Percentiles rank a stretch among this genome's conserved stretches.
Conservation (phyloP, 2,113 vertebrate genomes). For the Furnarius figulus region DNA sequence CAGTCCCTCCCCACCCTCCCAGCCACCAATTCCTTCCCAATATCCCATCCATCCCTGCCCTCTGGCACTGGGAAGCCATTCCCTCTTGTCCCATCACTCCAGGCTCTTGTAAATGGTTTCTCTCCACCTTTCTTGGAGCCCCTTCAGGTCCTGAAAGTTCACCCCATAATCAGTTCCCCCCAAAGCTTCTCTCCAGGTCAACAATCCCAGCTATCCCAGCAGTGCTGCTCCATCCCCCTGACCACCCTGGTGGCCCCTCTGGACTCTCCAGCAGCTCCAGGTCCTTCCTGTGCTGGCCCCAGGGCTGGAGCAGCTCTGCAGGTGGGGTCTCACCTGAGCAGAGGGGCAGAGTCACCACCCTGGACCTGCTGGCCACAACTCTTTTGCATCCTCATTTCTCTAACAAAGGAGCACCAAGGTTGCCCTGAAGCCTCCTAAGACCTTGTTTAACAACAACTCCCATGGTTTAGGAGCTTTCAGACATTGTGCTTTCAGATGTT, state of each 20-base stretch:
- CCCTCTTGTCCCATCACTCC: background rate
- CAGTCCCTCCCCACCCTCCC: background rate
- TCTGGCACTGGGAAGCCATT: background rate
- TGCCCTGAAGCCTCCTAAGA: background rate
- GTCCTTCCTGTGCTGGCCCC: background rate
- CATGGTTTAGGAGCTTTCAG: background rate
- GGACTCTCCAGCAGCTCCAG: background rate
- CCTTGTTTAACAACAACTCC: background rate
- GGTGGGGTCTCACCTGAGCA: background rate
- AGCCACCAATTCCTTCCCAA: background rate
- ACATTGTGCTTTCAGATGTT: fast-evolving
- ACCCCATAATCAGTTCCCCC: background rate
- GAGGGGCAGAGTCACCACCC: background rate
- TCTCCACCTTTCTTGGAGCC: background rate
- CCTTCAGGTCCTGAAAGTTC: background rate
- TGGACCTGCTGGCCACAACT: background rate
- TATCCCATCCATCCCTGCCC: background rate
- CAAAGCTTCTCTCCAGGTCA: background rate
- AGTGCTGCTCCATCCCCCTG: background rate
- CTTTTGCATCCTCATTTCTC: background rate
- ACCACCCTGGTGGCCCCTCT: background rate
- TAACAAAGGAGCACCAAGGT: background rate
- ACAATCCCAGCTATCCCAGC: background rate
- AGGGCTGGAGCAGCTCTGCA: background rate
- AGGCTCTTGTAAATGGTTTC: fast-evolving